Evolutionary conservation across 2,113 vertebrate genomes (phyloP).

Genomic region (Agapornis roseicollis): DNA sequence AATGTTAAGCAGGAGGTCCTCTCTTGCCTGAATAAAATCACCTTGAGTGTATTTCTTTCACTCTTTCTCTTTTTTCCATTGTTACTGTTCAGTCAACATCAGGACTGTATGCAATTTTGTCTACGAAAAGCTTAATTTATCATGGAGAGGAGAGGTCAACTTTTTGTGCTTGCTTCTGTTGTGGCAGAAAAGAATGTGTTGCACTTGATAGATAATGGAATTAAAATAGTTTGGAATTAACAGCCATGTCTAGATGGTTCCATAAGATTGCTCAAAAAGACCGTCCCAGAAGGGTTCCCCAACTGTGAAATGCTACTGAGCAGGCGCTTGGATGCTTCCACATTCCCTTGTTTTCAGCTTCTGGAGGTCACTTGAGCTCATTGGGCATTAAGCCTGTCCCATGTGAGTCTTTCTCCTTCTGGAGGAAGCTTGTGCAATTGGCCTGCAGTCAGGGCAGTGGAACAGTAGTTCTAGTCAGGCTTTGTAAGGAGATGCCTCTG

Average conservation of each 20-base stretch:
- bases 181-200: background rate
- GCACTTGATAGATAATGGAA: background rate
- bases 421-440: background rate
- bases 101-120: background rate
- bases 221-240: background rate
- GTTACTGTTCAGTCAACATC: background rate
- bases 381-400: background rate
- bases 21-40: background rate
- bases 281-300: background rate
- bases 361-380: background rate
- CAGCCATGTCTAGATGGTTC: background rate
- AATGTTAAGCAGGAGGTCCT: background rate
- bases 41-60: background rate
- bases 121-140: background rate
- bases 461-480: background rate
- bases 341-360: fast-evolving
- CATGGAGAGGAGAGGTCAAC: background rate
- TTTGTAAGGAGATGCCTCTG: background rate
- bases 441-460: background rate
- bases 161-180: background rate
- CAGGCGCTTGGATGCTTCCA: background rate
- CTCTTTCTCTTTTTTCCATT: background rate
- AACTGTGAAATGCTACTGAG: background rate
- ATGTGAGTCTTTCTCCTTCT: fast-evolving
- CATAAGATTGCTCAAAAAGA: background rate